Conservation (phyloP, 2,797 vertebrate genomes). For the Mycteria americana region DNA sequence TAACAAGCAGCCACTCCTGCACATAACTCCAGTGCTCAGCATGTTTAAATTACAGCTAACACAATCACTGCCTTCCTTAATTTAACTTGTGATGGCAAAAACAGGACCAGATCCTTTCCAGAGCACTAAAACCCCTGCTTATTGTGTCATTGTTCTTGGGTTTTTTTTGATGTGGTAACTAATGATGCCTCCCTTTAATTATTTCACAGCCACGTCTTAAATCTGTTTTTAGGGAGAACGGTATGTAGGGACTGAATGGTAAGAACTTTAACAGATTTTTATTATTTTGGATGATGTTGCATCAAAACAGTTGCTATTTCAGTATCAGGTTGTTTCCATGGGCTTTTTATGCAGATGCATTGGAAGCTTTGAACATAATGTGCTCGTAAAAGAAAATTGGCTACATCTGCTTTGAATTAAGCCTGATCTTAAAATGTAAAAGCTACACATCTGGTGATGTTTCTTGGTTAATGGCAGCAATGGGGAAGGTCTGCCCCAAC, state of each 20-base stretch:
- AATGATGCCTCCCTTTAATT: neutral
- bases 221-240: conserved; percentile 13
- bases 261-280: conserved; percentile 8
- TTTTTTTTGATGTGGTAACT: conserved; percentile 40
- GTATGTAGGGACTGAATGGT: neutral
- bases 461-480: neutral
- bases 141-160: neutral
- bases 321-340: conserved; percentile 36
- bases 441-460: neutral
- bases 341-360: neutral
- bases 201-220: neutral
- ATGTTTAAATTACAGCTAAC: conserved; percentile 49
- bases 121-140: neutral
- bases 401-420: conserved; percentile 44
- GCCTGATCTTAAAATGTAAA: neutral
- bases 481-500: neutral
- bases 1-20: conserved; percentile 11
- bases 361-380: conserved; percentile 15
- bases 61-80: conserved; percentile 35
- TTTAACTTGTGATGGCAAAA: conserved; percentile 49
- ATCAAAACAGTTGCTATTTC: conserved; percentile 45
- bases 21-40: conserved; percentile 14
- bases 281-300: neutral
- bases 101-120: conserved; percentile 21
- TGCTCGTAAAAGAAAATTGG: conserved; percentile 14